These are phyloP conservation scores for Triplophysa yarkandensis DNA, from an alignment of 2,797 vertebrate genomes.

Conservation along the genomic window DNA sequence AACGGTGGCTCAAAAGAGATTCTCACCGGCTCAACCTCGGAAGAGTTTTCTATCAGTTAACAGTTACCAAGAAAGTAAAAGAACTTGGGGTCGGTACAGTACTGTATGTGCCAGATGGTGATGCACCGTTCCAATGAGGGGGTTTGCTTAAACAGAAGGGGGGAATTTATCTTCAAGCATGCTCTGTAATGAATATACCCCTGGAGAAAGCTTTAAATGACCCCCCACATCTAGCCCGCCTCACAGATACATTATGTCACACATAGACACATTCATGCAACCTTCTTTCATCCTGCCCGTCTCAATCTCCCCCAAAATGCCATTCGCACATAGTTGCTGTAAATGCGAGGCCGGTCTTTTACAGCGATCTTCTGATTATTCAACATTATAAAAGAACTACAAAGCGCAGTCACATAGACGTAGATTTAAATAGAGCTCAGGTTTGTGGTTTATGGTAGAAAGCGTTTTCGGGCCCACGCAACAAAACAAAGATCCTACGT, in stretches of 20 bases:
- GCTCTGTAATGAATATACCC: background rate
- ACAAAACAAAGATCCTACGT: slow-evolving; percentile 23
- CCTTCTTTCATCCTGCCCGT: background rate
- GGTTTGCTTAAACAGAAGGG: background rate
- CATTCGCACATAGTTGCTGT: slow-evolving; percentile 23
- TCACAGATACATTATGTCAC: slow-evolving; percentile 26
- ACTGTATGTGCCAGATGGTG: background rate
- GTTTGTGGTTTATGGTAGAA: background rate
- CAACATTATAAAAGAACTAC: background rate
- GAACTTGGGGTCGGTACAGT: background rate
- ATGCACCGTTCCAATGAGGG: background rate
- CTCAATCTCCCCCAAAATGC: background rate
- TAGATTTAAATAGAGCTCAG: slow-evolving; percentile 11
- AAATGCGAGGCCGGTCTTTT: background rate
- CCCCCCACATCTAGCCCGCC: background rate
- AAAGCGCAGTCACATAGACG: background rate
- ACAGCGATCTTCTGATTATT: background rate
- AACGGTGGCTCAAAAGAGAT: background rate
- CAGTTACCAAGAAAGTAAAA: background rate
- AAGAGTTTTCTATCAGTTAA: background rate
- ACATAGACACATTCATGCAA: slow-evolving; percentile 14
- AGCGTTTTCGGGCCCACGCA: slow-evolving; percentile 11
- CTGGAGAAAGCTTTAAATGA: slow-evolving; percentile 1
- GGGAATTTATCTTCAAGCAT: background rate
- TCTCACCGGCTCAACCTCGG: slow-evolving; percentile 1